Conservation (phyloP, 2,888 invertebrate species). For the Sepiola atlantica region DNA sequence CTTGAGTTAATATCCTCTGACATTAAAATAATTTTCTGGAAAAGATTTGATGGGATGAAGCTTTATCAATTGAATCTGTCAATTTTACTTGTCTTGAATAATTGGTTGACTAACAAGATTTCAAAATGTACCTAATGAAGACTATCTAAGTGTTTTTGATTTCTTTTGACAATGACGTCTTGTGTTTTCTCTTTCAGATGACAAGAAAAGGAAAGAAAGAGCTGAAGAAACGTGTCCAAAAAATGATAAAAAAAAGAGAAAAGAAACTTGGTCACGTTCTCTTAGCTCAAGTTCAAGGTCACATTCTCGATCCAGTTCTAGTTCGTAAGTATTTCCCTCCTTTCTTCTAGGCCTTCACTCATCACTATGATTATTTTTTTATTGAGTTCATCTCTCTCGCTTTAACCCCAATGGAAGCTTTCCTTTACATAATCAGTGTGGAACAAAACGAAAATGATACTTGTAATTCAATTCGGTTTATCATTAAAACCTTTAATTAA, state of each 20-base stretch:
- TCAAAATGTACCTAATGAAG: not conserved
- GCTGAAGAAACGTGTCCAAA: slow-evolving; percentile 46
- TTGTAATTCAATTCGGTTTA: not conserved
- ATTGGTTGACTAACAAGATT: too few species aligned
- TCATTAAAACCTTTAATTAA: not conserved
- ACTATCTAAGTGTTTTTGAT: not conserved
- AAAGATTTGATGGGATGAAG: too few species aligned
- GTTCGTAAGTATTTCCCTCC: slow-evolving; percentile 44
- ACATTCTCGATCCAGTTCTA: slow-evolving; percentile 45
- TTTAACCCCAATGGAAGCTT: not conserved
- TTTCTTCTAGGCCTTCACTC: slow-evolving; percentile 32
- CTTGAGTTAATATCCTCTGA: too few species aligned
- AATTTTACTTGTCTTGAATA: too few species aligned
- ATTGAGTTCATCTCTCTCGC: not conserved
- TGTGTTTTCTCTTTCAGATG: slow-evolving; percentile 25
- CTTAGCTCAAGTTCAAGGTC: slow-evolving; percentile 46
- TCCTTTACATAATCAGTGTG: not conserved
- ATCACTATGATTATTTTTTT: not conserved
- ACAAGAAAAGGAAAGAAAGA: slow-evolving; percentile 42
- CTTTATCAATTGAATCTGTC: too few species aligned
- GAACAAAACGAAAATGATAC: not conserved
- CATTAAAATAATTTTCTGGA: too few species aligned
- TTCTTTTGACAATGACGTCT: not conserved
- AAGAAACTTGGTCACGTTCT: slow-evolving; percentile 42
- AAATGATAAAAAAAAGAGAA: slow-evolving; percentile 44